These are phyloP conservation scores for Cydia pomonella DNA, from an alignment of 1,140 invertebrate species.

Conservation along the genomic window DNA sequence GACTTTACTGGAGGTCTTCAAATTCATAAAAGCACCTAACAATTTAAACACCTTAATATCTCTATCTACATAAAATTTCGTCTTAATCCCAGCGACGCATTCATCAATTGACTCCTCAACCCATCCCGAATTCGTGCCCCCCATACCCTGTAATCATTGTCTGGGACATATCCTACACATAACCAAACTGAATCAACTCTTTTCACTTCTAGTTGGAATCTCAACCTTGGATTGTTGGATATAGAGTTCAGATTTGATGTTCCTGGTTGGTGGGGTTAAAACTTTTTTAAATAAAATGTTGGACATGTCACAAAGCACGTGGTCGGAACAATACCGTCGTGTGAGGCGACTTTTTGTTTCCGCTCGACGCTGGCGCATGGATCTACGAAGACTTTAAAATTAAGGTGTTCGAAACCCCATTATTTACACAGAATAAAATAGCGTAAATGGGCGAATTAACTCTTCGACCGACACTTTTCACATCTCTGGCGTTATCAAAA, in stretches of 20 bases:
- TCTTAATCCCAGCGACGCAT: constrained; percentile 12
- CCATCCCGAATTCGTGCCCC: constrained; percentile 23
- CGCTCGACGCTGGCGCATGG: not conserved
- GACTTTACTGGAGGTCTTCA: not conserved
- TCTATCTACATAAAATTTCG: constrained; percentile 7
- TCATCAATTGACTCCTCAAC: constrained; percentile 30
- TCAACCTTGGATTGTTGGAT: not conserved
- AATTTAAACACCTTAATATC: constrained; percentile 18
- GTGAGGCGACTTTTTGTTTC: constrained; percentile 33
- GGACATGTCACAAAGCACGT: constrained; percentile 23
- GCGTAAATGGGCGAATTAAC: too few relatives aligned
- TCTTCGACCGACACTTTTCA: too few relatives aligned
- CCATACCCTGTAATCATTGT: constrained; percentile 30
- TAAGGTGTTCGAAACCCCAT: not conserved
- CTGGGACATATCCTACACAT: not conserved
- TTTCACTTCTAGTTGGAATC: not conserved
- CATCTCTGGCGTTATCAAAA: too few relatives aligned
- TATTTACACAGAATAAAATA: not conserved
- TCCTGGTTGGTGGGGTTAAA: not conserved
- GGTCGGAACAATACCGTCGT: constrained; percentile 31
- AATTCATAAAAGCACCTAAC: not conserved
- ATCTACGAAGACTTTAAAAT: constrained; percentile 13
- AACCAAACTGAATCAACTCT: not conserved
- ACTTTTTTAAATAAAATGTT: not conserved
- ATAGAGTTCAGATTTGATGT: not conserved